Evolutionary conservation across 2,888 invertebrate species (phyloP), one percentile per base, ranked within the genome.

Genomic region (Bombyx huttoni): DNA sequence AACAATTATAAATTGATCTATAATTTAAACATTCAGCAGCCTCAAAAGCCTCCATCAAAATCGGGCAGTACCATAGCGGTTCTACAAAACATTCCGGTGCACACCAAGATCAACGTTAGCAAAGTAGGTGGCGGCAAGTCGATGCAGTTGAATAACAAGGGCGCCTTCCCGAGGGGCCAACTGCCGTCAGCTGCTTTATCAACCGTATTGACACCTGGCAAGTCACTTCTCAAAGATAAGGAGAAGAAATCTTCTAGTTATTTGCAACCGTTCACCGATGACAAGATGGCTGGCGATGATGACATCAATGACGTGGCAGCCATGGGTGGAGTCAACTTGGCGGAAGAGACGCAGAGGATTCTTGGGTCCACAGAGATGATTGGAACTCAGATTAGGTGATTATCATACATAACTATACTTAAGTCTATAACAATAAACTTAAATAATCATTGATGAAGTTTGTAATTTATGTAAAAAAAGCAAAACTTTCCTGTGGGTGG

Each of bases 251-350:
- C 90, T 0, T 56, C 73, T 34, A 40, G 40, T 12, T 40, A 40
- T 40, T 77, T 73, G 59, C 85, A 70, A 53, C 73, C 77, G 12
- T 85, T 73, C 55, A 76, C 65, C 0, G 84, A 89, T 72, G 90
- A 88, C 76, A 90, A 86, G 74, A 90, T 85, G 85, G 91, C 91
- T 57, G 96, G 96, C 48, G 97, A 98, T 70, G 98, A 98, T 75
- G 98, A 99, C 78, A 98, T 98, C 69, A 99, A 98, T 73, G 98
- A 99, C 87, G 98, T 99, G 12, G 98, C 98, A 35, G 98, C 98
- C 9, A 98, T 99, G 98, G 98, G 98, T 58, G 98, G 98, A 51
- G 98, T 99, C 52, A 99, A 99, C 87, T 90, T 99, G 67, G 95
- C 96, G 0, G 98, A 99, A 83, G 98, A 99, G 83, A 94, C 96